Evolutionary conservation across 2,888 invertebrate species (phyloP).

Genomic region (Xylocampa areola): DNA sequence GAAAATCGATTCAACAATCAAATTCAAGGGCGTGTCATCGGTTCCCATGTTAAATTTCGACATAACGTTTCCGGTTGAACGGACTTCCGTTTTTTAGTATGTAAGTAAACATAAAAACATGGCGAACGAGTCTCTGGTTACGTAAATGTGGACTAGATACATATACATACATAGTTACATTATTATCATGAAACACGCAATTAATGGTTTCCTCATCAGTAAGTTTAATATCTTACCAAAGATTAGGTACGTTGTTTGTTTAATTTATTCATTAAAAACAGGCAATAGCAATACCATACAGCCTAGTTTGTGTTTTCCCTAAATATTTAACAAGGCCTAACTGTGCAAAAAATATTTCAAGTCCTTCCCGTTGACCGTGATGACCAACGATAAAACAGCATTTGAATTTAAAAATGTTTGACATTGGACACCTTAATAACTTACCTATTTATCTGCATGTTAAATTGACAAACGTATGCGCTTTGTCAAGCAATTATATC

Average conservation of each 20-base stretch:
- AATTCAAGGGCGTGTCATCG: constrained; percentile 68
- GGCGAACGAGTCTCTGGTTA: constrained; percentile 35
- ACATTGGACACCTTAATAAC: constrained; percentile 25
- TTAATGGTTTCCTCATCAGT: constrained; percentile 29
- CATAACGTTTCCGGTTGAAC: constrained; percentile 55
- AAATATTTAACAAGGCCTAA: constrained; percentile 5
- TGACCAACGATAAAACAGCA: constrained; percentile 19
- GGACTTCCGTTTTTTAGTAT: constrained; percentile 60
- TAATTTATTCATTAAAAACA: neutral
- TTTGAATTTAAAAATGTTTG: constrained; percentile 27
- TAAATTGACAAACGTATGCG: constrained; percentile 1
- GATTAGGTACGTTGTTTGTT: constrained; percentile 9
- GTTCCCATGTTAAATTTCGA: constrained; percentile 65
- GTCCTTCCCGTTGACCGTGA: constrained; percentile 13
- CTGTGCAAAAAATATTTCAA: constrained; percentile 7
- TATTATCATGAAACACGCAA: constrained; percentile 21
- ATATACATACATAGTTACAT: constrained; percentile 23
- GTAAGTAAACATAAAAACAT: constrained; percentile 32
- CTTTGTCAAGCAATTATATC: constrained; percentile 7
- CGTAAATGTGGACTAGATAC: constrained; percentile 32
- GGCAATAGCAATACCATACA: neutral
- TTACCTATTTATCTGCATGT: neutral
- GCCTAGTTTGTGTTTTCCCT: constrained; percentile 10
- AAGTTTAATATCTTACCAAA: constrained; percentile 23
- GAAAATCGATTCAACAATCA: constrained; percentile 56